Conservation (phyloP, 2,888 invertebrate species). For the Emmelina monodactyla region DNA sequence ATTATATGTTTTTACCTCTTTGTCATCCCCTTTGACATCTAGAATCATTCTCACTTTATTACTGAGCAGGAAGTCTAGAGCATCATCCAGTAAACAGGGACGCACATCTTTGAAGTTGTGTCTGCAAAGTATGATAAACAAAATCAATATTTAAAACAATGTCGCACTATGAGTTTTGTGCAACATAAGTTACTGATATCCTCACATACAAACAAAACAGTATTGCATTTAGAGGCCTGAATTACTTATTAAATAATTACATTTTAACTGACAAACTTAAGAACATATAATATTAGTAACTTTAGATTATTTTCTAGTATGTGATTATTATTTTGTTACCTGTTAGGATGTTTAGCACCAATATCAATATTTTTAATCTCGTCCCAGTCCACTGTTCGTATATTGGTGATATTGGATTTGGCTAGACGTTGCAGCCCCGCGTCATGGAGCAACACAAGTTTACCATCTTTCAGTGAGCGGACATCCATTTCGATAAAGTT, state of each 20-base stretch:
- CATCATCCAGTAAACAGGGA: constrained; percentile 76
- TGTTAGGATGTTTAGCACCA: constrained; percentile 73
- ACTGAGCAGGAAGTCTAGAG: constrained; percentile 70
- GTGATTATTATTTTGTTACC: too few relatives aligned
- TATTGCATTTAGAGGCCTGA: too few relatives aligned
- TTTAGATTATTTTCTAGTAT: too few relatives aligned
- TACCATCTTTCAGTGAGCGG: constrained; percentile 74
- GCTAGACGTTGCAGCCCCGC: constrained; percentile 72
- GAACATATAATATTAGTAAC: too few relatives aligned
- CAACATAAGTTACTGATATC: too few relatives aligned
- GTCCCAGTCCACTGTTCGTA: constrained; percentile 69
- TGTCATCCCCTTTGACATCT: constrained; percentile 76
- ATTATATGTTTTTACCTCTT: too few relatives aligned
- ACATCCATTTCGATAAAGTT: constrained; percentile 82
- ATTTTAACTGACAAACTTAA: too few relatives aligned
- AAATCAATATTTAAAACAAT: too few relatives aligned
- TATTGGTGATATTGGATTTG: constrained; percentile 55
- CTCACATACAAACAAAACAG: too few relatives aligned
- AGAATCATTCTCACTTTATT: constrained; percentile 78
- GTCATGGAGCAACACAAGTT: constrained; percentile 81
- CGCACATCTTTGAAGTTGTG: constrained; percentile 65
- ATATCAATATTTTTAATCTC: constrained; percentile 71
- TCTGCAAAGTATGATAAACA: too few relatives aligned
- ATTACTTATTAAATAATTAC: too few relatives aligned
- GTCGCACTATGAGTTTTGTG: too few relatives aligned